A percentile compares a stretch with the other conserved stretches of the same genome.
Evolutionary conservation across 1,140 invertebrate genomes (phyloP).

Genomic region (Eciton burchellii): DNA sequence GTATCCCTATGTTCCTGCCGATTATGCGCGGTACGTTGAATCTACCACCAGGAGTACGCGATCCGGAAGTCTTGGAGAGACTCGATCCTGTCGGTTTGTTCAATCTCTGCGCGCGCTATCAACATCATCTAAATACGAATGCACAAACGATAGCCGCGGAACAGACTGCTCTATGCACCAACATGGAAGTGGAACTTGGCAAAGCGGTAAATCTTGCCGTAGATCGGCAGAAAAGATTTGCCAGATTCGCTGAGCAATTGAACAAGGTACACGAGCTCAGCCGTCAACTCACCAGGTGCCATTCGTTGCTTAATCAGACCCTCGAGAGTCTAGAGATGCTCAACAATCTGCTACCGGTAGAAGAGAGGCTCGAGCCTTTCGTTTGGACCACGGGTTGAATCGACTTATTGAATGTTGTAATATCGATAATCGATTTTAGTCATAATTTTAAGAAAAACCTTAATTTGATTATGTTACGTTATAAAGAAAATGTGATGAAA

Average conservation of each 20-base stretch:
- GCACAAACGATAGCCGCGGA: constrained; percentile 83
- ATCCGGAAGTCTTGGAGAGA: constrained; percentile 95
- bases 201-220: constrained; percentile 89
- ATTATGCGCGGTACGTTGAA: constrained; percentile 96
- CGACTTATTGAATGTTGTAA: background rate
- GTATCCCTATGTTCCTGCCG: constrained; percentile 96
- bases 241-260: constrained; percentile 94
- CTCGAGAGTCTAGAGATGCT: constrained; percentile 93
- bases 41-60: constrained; percentile 91
- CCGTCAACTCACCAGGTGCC: constrained; percentile 92
- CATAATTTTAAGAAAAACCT: background rate
- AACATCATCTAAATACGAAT: constrained; percentile 89
- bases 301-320: constrained; percentile 93
- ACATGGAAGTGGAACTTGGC: constrained; percentile 90
- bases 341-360: constrained; percentile 93
- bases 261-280: constrained; percentile 90
- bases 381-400: constrained; percentile 93
- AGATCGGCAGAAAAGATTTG: constrained; percentile 93
- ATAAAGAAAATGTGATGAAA: background rate
- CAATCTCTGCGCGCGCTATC: constrained; percentile 89
- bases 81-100: constrained; percentile 88
- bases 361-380: constrained; percentile 95
- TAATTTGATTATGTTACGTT: background rate
- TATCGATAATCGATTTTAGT: background rate
- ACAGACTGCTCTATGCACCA: constrained; percentile 77